phyloP scores from a whole-genome alignment of 2,113 vertebrate genomes.

The Cricetomys ansorgei region DNA sequence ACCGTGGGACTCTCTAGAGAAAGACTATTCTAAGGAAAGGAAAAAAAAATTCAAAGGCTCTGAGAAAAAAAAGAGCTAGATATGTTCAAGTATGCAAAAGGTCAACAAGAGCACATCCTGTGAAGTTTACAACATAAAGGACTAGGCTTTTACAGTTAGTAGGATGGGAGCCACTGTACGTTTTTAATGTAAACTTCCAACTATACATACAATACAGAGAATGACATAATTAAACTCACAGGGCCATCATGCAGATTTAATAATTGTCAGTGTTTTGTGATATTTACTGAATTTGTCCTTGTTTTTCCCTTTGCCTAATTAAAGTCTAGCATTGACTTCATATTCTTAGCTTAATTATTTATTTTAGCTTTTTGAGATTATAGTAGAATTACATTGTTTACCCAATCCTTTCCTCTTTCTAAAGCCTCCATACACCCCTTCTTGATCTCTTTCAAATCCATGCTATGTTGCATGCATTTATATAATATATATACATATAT shows the following conservation, averaged over 20 bases:
- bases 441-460: not conserved
- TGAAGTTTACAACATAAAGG: not conserved
- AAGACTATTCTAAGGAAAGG: not conserved
- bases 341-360: not conserved
- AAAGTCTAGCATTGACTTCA: slow-evolving; percentile 4
- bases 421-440: not conserved
- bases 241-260: not conserved
- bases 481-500: no score
- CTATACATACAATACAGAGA: not conserved
- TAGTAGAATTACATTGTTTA: not conserved
- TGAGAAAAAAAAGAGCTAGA: not conserved
- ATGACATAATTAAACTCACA: not conserved
- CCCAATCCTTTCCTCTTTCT: no score
- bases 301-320: not conserved
- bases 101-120: not conserved
- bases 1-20: not conserved
- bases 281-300: not conserved
- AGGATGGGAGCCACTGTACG: not conserved
- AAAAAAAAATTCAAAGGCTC: not conserved
- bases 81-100: not conserved
- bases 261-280: slow-evolving; percentile 15
- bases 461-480: not conserved
- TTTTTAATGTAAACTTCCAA: not conserved
- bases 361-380: not conserved
- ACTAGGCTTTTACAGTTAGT: not conserved